phyloP scores from a whole-genome alignment of 2,113 vertebrate species.

The Lagopus muta region DNA sequence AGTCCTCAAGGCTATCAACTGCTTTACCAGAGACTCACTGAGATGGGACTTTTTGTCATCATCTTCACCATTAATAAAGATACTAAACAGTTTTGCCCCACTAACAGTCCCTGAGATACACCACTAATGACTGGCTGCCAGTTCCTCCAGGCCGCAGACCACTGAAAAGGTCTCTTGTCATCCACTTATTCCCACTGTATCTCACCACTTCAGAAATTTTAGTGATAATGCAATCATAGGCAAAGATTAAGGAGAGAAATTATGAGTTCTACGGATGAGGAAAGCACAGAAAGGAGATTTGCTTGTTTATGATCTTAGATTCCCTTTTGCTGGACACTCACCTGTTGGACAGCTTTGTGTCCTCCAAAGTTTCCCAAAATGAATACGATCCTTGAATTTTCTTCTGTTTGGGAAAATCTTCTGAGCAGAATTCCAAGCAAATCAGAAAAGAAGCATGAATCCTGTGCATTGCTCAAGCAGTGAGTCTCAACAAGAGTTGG shows the following conservation, averaged over 20 bases:
- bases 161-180: neutral
- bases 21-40: neutral
- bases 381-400: neutral
- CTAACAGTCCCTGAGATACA: neutral
- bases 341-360: neutral
- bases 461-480: neutral
- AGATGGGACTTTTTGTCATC: neutral
- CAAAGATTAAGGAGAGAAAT: neutral
- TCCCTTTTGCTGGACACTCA: neutral
- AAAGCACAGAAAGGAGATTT: neutral
- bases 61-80: neutral
- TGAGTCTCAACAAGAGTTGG: neutral
- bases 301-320: neutral
- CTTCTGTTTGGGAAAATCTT: neutral
- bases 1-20: neutral
- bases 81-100: neutral
- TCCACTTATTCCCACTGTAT: neutral
- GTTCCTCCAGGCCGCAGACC: neutral
- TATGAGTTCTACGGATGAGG: neutral
- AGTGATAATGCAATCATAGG: neutral
- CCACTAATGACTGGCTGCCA: neutral
- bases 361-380: neutral
- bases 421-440: slow-evolving; percentile 4
- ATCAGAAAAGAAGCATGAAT: neutral
- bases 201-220: neutral